Conservation (phyloP, 1,140 invertebrate genomes). For the Cydia strobilella region DNA sequence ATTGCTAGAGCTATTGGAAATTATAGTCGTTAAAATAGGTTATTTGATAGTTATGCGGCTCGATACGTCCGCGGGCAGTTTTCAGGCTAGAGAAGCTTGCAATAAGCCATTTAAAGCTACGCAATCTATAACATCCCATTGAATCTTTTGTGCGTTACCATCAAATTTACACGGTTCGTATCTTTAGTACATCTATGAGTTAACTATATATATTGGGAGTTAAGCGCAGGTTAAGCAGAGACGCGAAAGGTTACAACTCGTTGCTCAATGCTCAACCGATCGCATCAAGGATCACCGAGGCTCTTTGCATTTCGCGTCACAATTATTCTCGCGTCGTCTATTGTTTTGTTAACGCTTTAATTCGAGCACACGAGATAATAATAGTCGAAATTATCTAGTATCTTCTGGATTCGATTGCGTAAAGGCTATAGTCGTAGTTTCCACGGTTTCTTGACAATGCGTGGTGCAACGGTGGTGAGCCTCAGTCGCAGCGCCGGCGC, state of each 20-base stretch:
- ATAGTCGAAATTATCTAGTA: slow-evolving; percentile 60
- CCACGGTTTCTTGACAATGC: slow-evolving; percentile 71
- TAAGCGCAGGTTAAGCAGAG: neutral
- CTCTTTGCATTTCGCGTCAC: slow-evolving; percentile 28
- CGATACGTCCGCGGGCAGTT: slow-evolving; percentile 12
- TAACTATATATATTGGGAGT: slow-evolving; percentile 4
- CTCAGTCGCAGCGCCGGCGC: slow-evolving; percentile 60
- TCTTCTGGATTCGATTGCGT: slow-evolving; percentile 70
- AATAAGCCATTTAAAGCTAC: slow-evolving; percentile 15
- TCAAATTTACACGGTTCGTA: slow-evolving; percentile 1
- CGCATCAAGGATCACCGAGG: slow-evolving; percentile 22
- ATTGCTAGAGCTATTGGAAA: slow-evolving; percentile 11
- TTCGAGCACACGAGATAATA: slow-evolving; percentile 36
- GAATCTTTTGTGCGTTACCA: slow-evolving; percentile 12
- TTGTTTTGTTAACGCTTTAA: slow-evolving; percentile 36
- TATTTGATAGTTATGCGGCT: slow-evolving; percentile 18
- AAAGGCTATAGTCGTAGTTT: slow-evolving; percentile 59
- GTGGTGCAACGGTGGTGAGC: slow-evolving; percentile 65
- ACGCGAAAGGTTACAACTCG: slow-evolving; percentile 4
- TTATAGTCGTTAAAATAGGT: slow-evolving; percentile 9
- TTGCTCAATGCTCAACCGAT: slow-evolving; percentile 28
- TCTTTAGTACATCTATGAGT: neutral
- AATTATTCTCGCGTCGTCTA: slow-evolving; percentile 32
- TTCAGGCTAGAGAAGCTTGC: slow-evolving; percentile 10
- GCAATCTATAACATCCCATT: slow-evolving; percentile 16